Evolutionary conservation across 2,888 invertebrate genomes (phyloP), one percentile per base, ranked within the genome.

Genomic region (Hanleya hanleyi): DNA sequence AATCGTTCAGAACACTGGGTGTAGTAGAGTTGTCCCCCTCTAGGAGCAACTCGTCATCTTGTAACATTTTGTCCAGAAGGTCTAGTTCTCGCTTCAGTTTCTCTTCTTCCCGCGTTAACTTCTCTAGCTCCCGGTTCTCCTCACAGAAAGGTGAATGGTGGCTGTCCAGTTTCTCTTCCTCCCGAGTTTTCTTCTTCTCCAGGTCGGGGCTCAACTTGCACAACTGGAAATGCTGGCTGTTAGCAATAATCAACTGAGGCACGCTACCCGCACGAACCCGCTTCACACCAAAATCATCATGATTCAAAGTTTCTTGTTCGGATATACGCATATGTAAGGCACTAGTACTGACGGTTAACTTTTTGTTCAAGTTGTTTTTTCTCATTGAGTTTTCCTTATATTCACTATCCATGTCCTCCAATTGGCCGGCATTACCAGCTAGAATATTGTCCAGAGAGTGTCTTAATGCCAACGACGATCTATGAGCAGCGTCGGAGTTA

Each of bases 41-140:
- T n/a, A 29, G 2, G 18, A 4, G 22, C 15, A 9, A 22, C 18
- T 64, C 66, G 9, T 15, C 36, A 62, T 82, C 85, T 77, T 83
- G 81, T 6, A 87, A 70, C 73, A 87, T 86, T 77, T 86, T 86
- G 80, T 87, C 86, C n/a, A 87, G 76, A 18, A 87, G 77, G 9
- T 82, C 79, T 70, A 87, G 83, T 73, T 87, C 87, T 67, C 80
- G 79, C 67, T 86, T 83, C 26, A 87, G 70, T 61, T 83, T 80
- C 51, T 79, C 78, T 70, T 87, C 86, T 33, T 57, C 26, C 3
- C 29, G 57, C 1, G 57, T 57, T 26, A 57, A 57, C 29, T 57
- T 26, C 29, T 57, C 57, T 32, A 57, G 57, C 29, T 26, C 57
- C 22, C 29, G 57, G 9, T 26, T 57, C 22, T 32, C 57, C 9